A percentile compares a stretch with the other conserved stretches of the same genome.
Evolutionary conservation across 2,888 invertebrate genomes (phyloP).

Genomic region (Acronicta leporina): DNA sequence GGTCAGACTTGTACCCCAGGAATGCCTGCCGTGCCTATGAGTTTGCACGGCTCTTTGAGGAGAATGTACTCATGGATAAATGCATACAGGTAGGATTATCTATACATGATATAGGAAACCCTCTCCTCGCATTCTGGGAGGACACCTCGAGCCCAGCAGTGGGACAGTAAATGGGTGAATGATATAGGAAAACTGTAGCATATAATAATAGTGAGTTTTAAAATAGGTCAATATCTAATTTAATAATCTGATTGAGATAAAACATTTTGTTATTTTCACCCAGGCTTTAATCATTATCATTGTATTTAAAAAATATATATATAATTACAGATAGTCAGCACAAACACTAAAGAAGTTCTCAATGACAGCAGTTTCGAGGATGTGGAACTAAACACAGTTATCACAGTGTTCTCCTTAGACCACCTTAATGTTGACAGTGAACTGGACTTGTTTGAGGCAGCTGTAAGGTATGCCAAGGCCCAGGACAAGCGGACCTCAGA

Average conservation of each 20-base stretch:
- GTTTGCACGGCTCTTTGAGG: conserved; percentile 95
- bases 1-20: conserved; percentile 93
- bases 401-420: conserved; percentile 93
- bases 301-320: not conserved
- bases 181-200: too few species aligned
- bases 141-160: too few species aligned
- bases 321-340: conserved; percentile 91
- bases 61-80: conserved; percentile 94
- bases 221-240: too few species aligned
- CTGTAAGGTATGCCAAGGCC: conserved; percentile 88
- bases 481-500: conserved; percentile 74
- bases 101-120: too few species aligned
- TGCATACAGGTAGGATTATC: conserved; percentile 90
- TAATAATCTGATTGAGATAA: too few species aligned
- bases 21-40: conserved; percentile 96
- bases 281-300: too few species aligned
- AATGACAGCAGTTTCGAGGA: conserved; percentile 94
- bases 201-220: too few species aligned
- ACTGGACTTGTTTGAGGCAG: conserved; percentile 93
- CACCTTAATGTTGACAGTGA: conserved; percentile 93
- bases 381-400: conserved; percentile 92
- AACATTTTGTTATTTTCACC: too few species aligned
- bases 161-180: too few species aligned
- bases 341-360: conserved; percentile 93
- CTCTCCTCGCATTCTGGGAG: too few species aligned